Evolutionary conservation across 2,113 vertebrate species (phyloP).

Genomic region (Ascaphus truei): DNA sequence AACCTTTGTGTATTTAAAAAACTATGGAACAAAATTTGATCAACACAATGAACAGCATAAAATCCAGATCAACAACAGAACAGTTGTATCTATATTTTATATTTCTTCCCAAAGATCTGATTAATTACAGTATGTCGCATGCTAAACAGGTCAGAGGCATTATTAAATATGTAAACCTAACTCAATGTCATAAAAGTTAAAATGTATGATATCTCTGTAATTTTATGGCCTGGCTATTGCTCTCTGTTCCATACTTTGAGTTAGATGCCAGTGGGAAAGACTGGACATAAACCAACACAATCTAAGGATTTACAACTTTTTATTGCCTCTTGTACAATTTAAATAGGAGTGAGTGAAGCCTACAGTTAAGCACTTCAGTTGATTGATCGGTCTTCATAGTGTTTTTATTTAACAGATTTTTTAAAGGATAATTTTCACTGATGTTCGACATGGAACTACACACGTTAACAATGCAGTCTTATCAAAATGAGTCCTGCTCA

Average conservation of each 20-base stretch:
- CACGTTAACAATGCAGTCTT: neutral
- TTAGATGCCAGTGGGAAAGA: neutral
- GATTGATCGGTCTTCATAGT: neutral
- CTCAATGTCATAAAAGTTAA: conserved; percentile 14
- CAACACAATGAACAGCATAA: too few relatives aligned
- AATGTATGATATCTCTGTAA: neutral
- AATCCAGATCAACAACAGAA: too few relatives aligned
- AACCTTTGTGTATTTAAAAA: too few relatives aligned
- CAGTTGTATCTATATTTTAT: neutral
- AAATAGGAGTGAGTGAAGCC: neutral
- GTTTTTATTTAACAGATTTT: neutral
- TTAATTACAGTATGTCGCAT: neutral
- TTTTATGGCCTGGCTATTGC: conserved; percentile 17
- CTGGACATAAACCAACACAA: neutral
- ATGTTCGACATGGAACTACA: neutral
- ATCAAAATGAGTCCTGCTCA: conserved; percentile 47
- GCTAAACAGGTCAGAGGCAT: conserved; percentile 12
- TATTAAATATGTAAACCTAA: conserved; percentile 11
- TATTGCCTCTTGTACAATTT: conserved; percentile 14
- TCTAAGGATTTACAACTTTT: conserved; percentile 27
- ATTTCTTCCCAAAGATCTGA: neutral
- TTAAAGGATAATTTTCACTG: neutral
- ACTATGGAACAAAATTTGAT: too few relatives aligned
- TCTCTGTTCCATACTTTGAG: neutral
- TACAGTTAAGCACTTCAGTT: neutral